Evolutionary conservation across 2,888 invertebrate genomes (phyloP), one percentile per base, ranked within the genome.

Genomic region (Mongoloraphidia duomilia): DNA sequence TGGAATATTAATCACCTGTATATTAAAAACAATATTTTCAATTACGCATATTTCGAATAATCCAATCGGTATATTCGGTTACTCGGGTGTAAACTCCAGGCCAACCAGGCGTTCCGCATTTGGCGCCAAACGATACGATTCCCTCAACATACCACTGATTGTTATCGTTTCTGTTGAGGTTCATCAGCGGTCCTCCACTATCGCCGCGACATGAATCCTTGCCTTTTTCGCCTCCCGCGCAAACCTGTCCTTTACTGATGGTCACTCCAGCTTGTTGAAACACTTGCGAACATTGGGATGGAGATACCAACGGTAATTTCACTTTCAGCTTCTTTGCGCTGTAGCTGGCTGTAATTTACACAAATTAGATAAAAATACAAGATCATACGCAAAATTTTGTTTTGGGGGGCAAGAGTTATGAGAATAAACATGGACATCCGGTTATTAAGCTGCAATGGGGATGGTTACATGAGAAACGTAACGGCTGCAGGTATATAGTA

Each of bases 141-240:
- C 80, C 84, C 4, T 79, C 70, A 0, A 72, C 59, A 47, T 75
- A 74, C 76, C 78, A 80, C 0, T 72, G 66, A 9, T 34, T 12
- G 1, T 68, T 64, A 34, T 67, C 68, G 43, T 58, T 66, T 26
- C 37, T 26, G 1, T 61, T 60, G 54, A 67, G 65, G 54, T 64
- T 69, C 84, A 86, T 85, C 6, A 87, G 65, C 0, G 87, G 85
- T 4, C 85, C 85, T 1, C 87, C 87, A 1, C 84, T 84, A 57
- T 86, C 86, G 0, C 86, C 86, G 12, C 70, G 72, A 58, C 87
- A 87, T 0, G 84, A 79, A 58, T 86, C 86, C 57, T 79, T 73
- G 4, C 76, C 74, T 49, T 69, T 73, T 37, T 72, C 71, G 1
- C 82, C 82, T 3, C 86, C 86, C 9, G 83, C 84, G 58, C 85